Evolutionary conservation across 2,888 invertebrate species (phyloP), one percentile per base, ranked within the genome.

Genomic region (Andrena trimmerana): DNA sequence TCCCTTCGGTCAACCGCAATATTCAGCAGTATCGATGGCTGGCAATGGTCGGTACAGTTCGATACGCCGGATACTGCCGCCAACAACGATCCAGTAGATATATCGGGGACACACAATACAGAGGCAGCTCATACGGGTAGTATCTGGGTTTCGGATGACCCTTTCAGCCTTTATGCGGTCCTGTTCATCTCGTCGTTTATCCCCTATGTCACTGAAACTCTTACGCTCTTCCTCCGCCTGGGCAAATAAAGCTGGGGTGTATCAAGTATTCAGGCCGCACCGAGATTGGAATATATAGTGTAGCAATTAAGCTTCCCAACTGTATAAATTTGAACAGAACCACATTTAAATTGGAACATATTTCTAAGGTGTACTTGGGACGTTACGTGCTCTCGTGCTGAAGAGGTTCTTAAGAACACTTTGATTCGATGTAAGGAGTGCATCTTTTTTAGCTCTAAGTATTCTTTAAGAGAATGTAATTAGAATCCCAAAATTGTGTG

Each of bases 121-220:
- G 29, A 36, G 8, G 20, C 42, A 29, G 62, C 70, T 83, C 74
- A 80, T 80, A 81, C 74, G 88, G 86, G 78, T 70, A 67, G 83
- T 81, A 70, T 84, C 78, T 42, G 76, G 83, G 79, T 88, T 88
- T 88, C 81, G 71, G 57, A 52, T 72, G 74, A 72, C 76, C 81
- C 85, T 86, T 88, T 86, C 83, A 86, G 69, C 84, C 84, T 87
- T 82, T 76, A 74, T 72, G 57, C 42, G 52, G 72, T 59, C 13
- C 72, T 36, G 67, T 76, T 69, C 67, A 59, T 86, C 71, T 60
- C 50, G 60, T 52, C 36, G 54, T 77, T 65, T 62, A 54, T 54
- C 83, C 67, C 83, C 78, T 83, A 68, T 83, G 54, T 20, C 62
- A 42, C 29, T 33, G 48, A 60, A 54, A 54, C 50, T 33, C 50